Percentiles rank a stretch among this genome's conserved stretches.
Conservation (phyloP, 2,888 invertebrate species). For the Euplexia lucipara region DNA sequence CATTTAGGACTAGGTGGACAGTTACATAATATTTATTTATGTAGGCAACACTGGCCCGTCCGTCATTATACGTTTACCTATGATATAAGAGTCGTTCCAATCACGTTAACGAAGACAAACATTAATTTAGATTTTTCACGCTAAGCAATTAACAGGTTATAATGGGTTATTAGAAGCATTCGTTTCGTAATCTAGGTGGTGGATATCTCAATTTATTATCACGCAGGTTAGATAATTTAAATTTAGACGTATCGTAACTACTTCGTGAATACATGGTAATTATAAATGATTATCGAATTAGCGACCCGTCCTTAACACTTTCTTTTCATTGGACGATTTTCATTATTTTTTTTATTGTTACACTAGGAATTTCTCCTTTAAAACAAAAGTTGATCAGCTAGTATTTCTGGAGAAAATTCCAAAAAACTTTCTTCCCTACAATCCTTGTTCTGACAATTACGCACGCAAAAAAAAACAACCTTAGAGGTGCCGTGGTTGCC, state of each 20-base stretch:
- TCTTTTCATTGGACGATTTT: too few relatives aligned
- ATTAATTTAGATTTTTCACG: conserved; percentile 21
- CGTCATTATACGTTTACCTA: not conserved
- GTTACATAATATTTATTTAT: conserved; percentile 32
- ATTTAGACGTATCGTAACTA: conserved; percentile 12
- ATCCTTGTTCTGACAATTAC: too few relatives aligned
- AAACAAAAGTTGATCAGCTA: too few relatives aligned
- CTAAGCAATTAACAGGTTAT: conserved; percentile 32
- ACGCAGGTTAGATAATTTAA: conserved; percentile 20
- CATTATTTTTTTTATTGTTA: too few relatives aligned
- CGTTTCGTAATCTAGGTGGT: conserved; percentile 9
- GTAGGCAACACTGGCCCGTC: conserved; percentile 2
- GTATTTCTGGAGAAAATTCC: too few relatives aligned
- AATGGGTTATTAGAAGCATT: conserved; percentile 12
- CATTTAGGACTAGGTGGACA: conserved; percentile 18
- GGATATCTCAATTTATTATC: conserved; percentile 10
- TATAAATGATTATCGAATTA: too few relatives aligned
- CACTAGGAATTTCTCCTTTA: too few relatives aligned
- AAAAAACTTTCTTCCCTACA: too few relatives aligned
- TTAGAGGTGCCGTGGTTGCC: too few relatives aligned
- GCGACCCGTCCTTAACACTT: too few relatives aligned
- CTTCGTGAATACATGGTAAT: not conserved
- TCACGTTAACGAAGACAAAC: conserved; percentile 28
- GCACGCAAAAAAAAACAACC: too few relatives aligned
- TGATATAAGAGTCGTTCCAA: conserved; percentile 19